A percentile compares a stretch with the other conserved stretches of the same genome.
Conservation (phyloP, 1,140 invertebrate genomes). For the Aphis craccivora region DNA sequence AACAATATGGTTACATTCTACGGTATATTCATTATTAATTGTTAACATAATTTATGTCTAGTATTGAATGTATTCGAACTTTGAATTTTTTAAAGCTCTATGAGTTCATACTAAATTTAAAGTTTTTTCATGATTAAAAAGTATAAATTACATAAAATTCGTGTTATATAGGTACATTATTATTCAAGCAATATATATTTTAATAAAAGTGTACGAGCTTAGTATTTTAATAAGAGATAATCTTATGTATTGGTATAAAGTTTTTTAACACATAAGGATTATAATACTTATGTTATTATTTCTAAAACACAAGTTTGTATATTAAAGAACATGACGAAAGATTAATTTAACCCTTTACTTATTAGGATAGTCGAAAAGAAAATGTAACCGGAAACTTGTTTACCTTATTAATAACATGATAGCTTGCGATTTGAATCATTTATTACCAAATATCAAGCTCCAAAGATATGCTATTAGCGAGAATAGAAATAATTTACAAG, state of each 20-base stretch:
- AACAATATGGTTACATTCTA: neutral
- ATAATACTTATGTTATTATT: neutral
- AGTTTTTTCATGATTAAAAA: neutral
- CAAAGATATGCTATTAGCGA: neutral
- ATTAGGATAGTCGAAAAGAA: neutral
- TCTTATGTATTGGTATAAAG: neutral
- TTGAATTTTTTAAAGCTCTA: neutral
- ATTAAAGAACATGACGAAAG: neutral
- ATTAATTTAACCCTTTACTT: neutral
- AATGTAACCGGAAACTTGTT: neutral
- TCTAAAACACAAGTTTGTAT: neutral
- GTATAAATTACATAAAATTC: too few relatives aligned
- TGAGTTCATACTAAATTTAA: neutral
- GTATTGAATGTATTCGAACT: neutral
- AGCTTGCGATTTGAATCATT: neutral
- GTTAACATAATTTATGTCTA: neutral
- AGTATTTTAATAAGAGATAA: neutral
- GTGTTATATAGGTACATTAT: neutral
- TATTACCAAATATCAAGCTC: neutral
- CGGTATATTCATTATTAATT: neutral
- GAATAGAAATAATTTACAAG: slow-evolving; percentile 12
- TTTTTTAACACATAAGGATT: neutral
- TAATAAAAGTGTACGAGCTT: neutral
- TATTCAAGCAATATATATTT: neutral
- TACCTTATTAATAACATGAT: neutral